phyloP scores from a whole-genome alignment of 2,797 vertebrate genomes.

The Chromobotia macracanthus region DNA sequence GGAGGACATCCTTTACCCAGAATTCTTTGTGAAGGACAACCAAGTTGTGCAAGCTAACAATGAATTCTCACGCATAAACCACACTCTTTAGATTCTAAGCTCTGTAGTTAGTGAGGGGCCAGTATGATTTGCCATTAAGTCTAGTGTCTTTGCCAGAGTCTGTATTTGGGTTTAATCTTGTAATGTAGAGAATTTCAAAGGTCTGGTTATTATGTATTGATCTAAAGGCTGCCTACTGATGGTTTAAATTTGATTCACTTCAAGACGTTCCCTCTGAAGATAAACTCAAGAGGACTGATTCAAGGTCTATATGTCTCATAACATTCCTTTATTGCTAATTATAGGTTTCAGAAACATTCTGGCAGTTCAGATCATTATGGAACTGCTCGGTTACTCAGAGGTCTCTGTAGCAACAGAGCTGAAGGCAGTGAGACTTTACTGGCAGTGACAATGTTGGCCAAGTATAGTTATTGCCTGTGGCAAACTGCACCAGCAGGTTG shows the following conservation, averaged over 20 bases:
- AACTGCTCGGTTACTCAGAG: conserved; percentile 11
- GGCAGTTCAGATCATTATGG: conserved; percentile 42
- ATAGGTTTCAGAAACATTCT: conserved; percentile 7
- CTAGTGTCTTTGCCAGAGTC: conserved; percentile 13
- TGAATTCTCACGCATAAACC: conserved; percentile 4
- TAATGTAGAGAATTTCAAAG: conserved; percentile 40
- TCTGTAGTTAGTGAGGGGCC: conserved; percentile 4
- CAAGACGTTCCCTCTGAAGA: conserved; percentile 12
- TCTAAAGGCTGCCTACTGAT: conserved; percentile 45
- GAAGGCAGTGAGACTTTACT: conserved; percentile 50
- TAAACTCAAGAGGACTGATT: conserved; percentile 19
- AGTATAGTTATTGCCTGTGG: conserved; percentile 60
- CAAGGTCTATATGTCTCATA: not conserved
- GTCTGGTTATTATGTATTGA: conserved; percentile 50
- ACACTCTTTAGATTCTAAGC: conserved; percentile 28
- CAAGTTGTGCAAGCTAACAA: conserved; percentile 18
- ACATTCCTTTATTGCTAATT: conserved; percentile 11
- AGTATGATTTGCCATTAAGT: conserved; percentile 37
- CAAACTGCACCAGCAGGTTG: conserved; percentile 51
- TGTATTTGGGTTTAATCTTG: conserved; percentile 41
- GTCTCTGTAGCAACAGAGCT: conserved; percentile 50
- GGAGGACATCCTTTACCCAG: conserved; percentile 16
- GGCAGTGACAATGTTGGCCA: conserved; percentile 60
- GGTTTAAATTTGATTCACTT: conserved; percentile 39
- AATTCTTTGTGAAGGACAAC: conserved; percentile 23